A percentile compares a stretch with the other conserved stretches of the same genome.
Conservation (phyloP, 2,113 vertebrate species). For the Athene noctua region DNA sequence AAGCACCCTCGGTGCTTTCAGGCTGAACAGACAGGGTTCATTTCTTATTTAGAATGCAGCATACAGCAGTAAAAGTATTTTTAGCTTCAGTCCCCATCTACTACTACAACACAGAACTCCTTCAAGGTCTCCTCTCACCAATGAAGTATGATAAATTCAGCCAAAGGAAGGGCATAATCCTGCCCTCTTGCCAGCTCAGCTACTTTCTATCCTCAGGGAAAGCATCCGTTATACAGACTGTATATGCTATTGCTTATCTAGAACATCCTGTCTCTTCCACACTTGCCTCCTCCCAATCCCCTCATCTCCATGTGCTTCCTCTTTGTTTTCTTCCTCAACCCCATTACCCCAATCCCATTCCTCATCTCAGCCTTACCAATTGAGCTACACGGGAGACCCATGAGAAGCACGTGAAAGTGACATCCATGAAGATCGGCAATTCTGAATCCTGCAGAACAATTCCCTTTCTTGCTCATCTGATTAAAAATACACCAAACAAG, state of each 20-base stretch:
- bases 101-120: background rate
- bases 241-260: background rate
- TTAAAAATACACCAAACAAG: conserved; percentile 16
- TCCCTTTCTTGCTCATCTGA: conserved; percentile 9
- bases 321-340: background rate
- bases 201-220: background rate
- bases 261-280: conserved; percentile 3
- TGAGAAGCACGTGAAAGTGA: background rate
- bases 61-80: background rate
- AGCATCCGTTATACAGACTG: background rate
- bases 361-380: background rate
- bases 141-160: background rate
- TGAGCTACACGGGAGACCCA: background rate
- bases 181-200: conserved; percentile 7
- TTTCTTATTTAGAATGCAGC: conserved; percentile 15
- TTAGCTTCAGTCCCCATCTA: conserved; percentile 8
- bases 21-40: background rate
- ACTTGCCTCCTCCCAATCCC: background rate
- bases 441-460: background rate
- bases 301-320: background rate
- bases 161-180: background rate
- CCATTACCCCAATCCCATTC: background rate
- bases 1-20: background rate
- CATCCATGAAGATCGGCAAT: background rate
- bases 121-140: background rate